phyloP scores from a whole-genome alignment of 1,140 invertebrate genomes.

The Mylabris phalerata region DNA sequence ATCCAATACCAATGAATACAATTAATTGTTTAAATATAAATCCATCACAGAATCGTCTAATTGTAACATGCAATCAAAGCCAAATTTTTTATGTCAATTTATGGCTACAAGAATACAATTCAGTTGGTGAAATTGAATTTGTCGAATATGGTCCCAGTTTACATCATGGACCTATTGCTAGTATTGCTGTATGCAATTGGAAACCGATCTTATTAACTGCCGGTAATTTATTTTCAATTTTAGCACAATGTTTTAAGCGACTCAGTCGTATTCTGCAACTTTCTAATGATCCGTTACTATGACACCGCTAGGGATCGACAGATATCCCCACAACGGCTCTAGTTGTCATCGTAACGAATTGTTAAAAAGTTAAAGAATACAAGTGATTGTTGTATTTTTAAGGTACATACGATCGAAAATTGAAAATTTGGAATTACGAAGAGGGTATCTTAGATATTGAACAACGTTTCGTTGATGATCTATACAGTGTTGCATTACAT shows the following conservation, averaged over 20 bases:
- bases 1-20: conserved; percentile 15
- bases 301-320: too few species aligned
- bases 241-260: too few species aligned
- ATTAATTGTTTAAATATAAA: conserved; percentile 52
- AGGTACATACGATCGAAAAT: conserved; percentile 59
- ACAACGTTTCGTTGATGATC: conserved; percentile 35
- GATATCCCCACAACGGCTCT: too few species aligned
- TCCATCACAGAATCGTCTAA: conserved; percentile 48
- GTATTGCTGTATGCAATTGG: conserved; percentile 75
- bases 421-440: conserved; percentile 87
- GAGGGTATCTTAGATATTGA: conserved; percentile 64
- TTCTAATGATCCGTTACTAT: too few species aligned
- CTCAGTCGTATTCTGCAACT: not conserved
- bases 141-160: conserved; percentile 60
- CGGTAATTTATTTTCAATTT: conserved; percentile 45
- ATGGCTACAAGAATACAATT: conserved; percentile 46
- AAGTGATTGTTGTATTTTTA: not conserved
- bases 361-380: too few species aligned
- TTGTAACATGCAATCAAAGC: conserved; percentile 56
- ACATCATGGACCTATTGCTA: conserved; percentile 72
- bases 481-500: conserved; percentile 53
- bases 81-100: conserved; percentile 55
- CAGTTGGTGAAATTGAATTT: conserved; percentile 42
- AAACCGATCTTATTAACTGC: conserved; percentile 84
- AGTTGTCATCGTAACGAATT: too few species aligned